phyloP scores from a whole-genome alignment of 2,888 invertebrate genomes.

The Pomacea canaliculata region DNA sequence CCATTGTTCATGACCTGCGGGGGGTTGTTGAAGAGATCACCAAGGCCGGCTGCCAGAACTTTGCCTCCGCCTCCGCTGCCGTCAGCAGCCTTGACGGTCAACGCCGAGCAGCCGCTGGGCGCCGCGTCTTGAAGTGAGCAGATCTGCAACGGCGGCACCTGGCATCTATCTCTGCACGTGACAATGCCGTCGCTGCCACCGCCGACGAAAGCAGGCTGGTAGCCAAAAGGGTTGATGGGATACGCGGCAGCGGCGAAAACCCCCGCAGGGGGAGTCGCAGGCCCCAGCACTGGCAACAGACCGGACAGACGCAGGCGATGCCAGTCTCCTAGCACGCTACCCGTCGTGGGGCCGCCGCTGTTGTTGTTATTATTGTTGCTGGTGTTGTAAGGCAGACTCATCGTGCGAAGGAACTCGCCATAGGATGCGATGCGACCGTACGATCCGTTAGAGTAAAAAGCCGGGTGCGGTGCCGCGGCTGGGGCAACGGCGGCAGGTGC shows the following conservation, averaged over 20 bases:
- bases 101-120: too few relatives aligned
- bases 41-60: too few relatives aligned
- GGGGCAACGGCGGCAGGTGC: background rate
- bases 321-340: background rate
- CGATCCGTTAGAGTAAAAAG: slow-evolving; percentile 26
- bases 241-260: slow-evolving; percentile 1
- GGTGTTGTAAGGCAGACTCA: slow-evolving; percentile 39
- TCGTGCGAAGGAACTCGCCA: slow-evolving; percentile 39
- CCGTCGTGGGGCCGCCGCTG: background rate
- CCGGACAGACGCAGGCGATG: background rate
- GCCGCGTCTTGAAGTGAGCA: too few relatives aligned
- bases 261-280: background rate
- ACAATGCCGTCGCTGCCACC: too few relatives aligned
- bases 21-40: too few relatives aligned
- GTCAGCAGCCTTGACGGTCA: too few relatives aligned
- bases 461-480: slow-evolving; percentile 25
- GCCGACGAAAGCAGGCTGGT: background rate
- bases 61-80: too few relatives aligned
- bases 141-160: too few relatives aligned
- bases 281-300: too few relatives aligned
- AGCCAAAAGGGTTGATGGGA: slow-evolving; percentile 14
- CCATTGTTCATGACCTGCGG: too few relatives aligned
- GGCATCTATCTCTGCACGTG: too few relatives aligned
- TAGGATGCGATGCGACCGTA: slow-evolving; percentile 33
- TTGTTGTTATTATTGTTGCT: too few relatives aligned